These are phyloP conservation scores for Adrianichthys oophorus DNA, from an alignment of 2,797 vertebrate genomes.

Conservation along the genomic window DNA sequence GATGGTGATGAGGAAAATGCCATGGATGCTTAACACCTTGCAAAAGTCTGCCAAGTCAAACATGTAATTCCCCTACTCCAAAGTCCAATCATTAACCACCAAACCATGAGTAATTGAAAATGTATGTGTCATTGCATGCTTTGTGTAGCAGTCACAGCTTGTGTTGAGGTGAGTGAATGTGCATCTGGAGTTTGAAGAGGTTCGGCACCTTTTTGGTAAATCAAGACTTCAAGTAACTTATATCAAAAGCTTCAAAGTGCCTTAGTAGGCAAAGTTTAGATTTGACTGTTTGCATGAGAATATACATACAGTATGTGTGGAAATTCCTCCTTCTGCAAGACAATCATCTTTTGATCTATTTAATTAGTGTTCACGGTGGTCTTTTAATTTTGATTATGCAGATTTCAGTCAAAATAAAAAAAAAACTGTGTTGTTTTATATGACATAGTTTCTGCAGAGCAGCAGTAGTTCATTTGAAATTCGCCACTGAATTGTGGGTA, in stretches of 20 bases:
- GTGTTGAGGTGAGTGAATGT: slow-evolving; percentile 5
- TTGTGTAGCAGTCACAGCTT: slow-evolving; percentile 21
- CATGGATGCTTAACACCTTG: slow-evolving; percentile 50
- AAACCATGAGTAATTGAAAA: slow-evolving; percentile 72
- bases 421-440: no score
- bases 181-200: slow-evolving; percentile 50
- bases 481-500: no score
- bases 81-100: slow-evolving; percentile 71
- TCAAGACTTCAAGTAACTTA: slow-evolving; percentile 69
- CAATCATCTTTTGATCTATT: no score
- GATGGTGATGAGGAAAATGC: slow-evolving; percentile 46
- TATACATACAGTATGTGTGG: slow-evolving; percentile 13
- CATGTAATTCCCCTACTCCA: slow-evolving; percentile 68
- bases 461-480: no score
- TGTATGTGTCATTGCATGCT: slow-evolving; percentile 28
- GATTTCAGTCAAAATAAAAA: no score
- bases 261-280: slow-evolving; percentile 41
- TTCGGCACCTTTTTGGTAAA: slow-evolving; percentile 68
- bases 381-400: no score
- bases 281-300: slow-evolving; percentile 21
- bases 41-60: slow-evolving; percentile 61
- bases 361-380: no score
- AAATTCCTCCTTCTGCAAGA: no score
- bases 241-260: slow-evolving; percentile 52
- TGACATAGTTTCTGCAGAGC: no score